Base-by-base conservation (phyloP, 2,888 invertebrate genomes). In the Phrixothrix hirtus region DNA sequence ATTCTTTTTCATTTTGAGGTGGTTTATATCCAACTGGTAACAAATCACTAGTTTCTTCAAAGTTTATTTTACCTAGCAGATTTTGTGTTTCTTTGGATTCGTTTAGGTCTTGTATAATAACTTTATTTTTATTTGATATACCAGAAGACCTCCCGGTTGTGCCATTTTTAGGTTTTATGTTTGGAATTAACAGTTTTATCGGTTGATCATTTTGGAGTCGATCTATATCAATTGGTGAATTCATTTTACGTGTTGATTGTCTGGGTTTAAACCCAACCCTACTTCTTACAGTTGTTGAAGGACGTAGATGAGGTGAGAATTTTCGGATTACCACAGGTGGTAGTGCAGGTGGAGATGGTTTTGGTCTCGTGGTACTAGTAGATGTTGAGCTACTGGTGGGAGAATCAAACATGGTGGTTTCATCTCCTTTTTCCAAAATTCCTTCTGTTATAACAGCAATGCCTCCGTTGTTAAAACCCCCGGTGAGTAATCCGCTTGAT, bases 401-500 rank as follows among this genome's bases (percentile, higher is more conserved):
- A 5, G 38, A 31, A 51, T 57, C 12, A 53, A 47, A 50, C 55
- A 71, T 64, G 2, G 68, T 70, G 3, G 64, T 67, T 15, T 65
- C 58, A 15, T 68, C 66, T 6, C 63, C 58, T 60, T 72, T 71
- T 26, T 72, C 72, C 63, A 55, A 76, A 70, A 46, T 74, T 10
- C 70, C 72, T 70, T 84, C 83, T n/a, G 82, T 83, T 32, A 85
- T 82, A 2, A 83, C 76, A 27, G 83, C 80, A 60, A 85, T 83
- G 39, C 83, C 84, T 17, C 84, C 81, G 38, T 84, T 83, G 52
- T 87, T 81, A 61, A 89, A 84, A 41, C 86, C 86, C 38, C 87
- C 87, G 1, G 85, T 84, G 14, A 92, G 75, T 37, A 92, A 82
- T 43, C 87, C 87, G 65, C 87, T 88, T 0, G 89, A 90, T 15